These are phyloP conservation scores for Heliornis fulica DNA, from an alignment of 2,113 vertebrate genomes.

Conservation along the genomic window DNA sequence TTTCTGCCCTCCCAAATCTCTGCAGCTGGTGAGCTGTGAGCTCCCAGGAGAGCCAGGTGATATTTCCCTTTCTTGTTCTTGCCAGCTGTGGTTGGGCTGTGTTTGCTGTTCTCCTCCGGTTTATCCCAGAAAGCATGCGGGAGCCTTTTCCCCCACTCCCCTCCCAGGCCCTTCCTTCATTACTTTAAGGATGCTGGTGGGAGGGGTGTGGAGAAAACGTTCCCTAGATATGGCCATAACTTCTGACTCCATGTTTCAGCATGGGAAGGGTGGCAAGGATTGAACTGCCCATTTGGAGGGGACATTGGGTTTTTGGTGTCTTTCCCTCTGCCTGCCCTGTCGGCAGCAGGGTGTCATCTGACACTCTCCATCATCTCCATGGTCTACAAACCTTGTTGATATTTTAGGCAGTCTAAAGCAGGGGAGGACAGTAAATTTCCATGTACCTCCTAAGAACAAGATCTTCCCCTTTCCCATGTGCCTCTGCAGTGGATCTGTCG, in stretches of 20 bases:
- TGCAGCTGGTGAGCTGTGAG: not conserved
- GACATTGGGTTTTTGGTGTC: not conserved
- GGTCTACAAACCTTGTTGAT: rapidly evolving
- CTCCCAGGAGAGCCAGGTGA: no score
- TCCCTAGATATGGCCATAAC: not conserved
- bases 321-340: not conserved
- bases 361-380: not conserved
- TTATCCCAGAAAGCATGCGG: not conserved
- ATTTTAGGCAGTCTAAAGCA: not conserved
- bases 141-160: not conserved
- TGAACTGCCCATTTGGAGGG: not conserved
- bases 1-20: not conserved
- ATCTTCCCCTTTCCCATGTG: not conserved
- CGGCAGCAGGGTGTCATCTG: not conserved
- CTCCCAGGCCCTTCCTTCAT: no score
- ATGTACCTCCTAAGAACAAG: not conserved
- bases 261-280: not conserved
- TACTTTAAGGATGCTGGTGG: not conserved
- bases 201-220: not conserved
- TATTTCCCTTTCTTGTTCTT: no score
- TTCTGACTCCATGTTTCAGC: not conserved
- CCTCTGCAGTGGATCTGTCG: not conserved
- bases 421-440: not conserved
- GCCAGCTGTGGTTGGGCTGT: no score
- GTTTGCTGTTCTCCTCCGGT: no score